phyloP scores from a whole-genome alignment of 2,888 invertebrate genomes.

The Tachystola acroxantha region DNA sequence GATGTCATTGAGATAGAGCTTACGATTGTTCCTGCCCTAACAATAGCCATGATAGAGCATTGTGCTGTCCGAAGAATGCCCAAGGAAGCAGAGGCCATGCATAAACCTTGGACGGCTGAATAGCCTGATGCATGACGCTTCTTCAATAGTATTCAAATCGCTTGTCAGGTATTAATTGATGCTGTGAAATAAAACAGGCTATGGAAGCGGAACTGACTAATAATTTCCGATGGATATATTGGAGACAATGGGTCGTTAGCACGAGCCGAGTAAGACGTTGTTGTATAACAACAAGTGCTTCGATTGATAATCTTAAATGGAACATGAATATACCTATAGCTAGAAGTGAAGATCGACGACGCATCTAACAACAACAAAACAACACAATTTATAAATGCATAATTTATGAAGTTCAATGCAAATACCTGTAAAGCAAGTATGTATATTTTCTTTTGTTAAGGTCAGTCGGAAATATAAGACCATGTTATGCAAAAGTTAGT shows the following conservation, averaged over 20 bases:
- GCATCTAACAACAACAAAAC: no score
- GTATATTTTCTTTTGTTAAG: no score
- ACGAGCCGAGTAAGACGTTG: not conserved
- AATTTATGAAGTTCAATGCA: no score
- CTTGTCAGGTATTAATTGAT: slow-evolving; percentile 8
- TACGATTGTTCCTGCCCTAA: slow-evolving; percentile 45
- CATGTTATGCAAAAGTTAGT: no score
- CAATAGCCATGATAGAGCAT: slow-evolving; percentile 55
- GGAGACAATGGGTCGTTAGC: slow-evolving; percentile 41
- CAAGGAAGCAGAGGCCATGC: slow-evolving; percentile 58
- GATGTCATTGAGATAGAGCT: slow-evolving; percentile 70
- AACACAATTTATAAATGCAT: no score
- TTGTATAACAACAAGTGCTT: slow-evolving; percentile 7
- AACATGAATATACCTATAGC: not conserved
- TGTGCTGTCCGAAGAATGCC: slow-evolving; percentile 69
- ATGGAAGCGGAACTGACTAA: slow-evolving; percentile 16
- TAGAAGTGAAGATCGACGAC: no score
- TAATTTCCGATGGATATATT: slow-evolving; percentile 27
- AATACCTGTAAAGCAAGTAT: no score
- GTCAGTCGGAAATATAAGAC: no score
- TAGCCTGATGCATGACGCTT: slow-evolving; percentile 17
- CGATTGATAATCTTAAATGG: not conserved
- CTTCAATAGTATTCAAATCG: slow-evolving; percentile 3
- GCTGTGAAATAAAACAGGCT: slow-evolving; percentile 1
- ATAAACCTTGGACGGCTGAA: slow-evolving; percentile 64